Base-by-base conservation (phyloP, 2,888 invertebrate species). In the Lasius fuliginosus region DNA sequence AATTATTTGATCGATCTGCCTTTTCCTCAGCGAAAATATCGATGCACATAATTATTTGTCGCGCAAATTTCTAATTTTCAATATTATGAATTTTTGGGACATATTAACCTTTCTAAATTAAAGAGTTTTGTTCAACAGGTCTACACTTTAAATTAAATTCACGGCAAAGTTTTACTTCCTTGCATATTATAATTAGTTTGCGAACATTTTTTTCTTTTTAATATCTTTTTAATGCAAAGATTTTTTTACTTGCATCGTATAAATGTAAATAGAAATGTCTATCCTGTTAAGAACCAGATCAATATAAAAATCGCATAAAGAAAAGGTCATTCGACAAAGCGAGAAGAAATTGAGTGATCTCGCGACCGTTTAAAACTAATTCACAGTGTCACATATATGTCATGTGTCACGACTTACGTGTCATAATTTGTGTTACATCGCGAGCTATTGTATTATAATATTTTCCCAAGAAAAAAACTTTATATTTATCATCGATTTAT, bases 281-380 rank as follows among this genome's bases (percentile, higher is more conserved):
- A 12, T 65, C 40, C 23, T 33, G 33, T 33, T 6, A 33, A 56
- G 56, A 56, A 40, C 0, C 27, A 12, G 23, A 46, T 6, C 18
- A 33, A 58, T 69, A 46, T 79, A 71, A 77, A 53, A n/a, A 8
- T 60, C 27, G 6, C 27, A 23, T 46, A 62, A 60, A 79, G 40
- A 40, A 68, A 18, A 73, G 27, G n/a, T 60, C 46, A 23, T 40
- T 11, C 60, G 60, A 33, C 27, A 33, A 62, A 79, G 84, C 36
- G 68, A 82, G 74, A 68, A 58, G 74, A 75, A 75, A 82, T 84
- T 82, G 62, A 58, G 46, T 75, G 74, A 82, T 69, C 56, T 75
- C 75, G 62, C 83, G 73, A 65, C 53, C 71, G 67, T 69, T 85
- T 85, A 65, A 81, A 79, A 58, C 71, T 84, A 73, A 88, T 87